Base-by-base conservation (phyloP, 35 echinoderm and acorn worm species). In the Apostichopus californicus region DNA sequence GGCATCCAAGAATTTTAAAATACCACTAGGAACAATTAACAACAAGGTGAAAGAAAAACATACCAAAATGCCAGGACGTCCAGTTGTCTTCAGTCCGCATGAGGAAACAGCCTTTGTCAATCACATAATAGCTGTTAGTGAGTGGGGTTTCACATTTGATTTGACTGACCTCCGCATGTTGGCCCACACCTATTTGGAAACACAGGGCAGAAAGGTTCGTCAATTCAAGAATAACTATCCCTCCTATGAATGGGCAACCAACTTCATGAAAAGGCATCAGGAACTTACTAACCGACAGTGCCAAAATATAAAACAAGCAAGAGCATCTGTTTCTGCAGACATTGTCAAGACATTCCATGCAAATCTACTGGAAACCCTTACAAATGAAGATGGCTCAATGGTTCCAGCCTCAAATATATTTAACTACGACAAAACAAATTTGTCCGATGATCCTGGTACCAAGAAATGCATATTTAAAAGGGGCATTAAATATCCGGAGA, bases 121-220 rank as follows among this genome's bases (percentile, higher is more conserved):
- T 73, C 87, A 73, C 28, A 25, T 90, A 53, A 73, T 21, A 77
- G 28, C 55, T 90, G 87, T 90, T 55, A 55, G 24, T 71, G 87
- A 90, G 23, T 90, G 87, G 87, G 71, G 87, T 15, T 90, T 90
- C 54, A 70, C 66, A 72, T 90, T 90, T 90, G 87, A 90, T 55
- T 68, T 75, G 17, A 71, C 21, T 15, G 52, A 90, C 87, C 71
- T 90, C 28, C 70, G 87, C 25, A 90, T 90, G 87, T 66, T 90
- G 22, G 87, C 61, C 9, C 71, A 90, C 8, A 72, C 59, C 34
- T 90, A 89, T 89, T 68, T 77, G 15, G 87, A 90, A 20, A 77
- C 72, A 75, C 71, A 90, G 34, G 68, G 71, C 18, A 90, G 64
- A 75, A 22, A 80, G 25, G 78, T 80, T 52, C 15, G 80, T 83